Percentiles rank a stretch among this genome's conserved stretches.
These are phyloP conservation scores for Synanthedon vespiformis DNA, from an alignment of 2,888 invertebrate genomes.

Conservation along the genomic window DNA sequence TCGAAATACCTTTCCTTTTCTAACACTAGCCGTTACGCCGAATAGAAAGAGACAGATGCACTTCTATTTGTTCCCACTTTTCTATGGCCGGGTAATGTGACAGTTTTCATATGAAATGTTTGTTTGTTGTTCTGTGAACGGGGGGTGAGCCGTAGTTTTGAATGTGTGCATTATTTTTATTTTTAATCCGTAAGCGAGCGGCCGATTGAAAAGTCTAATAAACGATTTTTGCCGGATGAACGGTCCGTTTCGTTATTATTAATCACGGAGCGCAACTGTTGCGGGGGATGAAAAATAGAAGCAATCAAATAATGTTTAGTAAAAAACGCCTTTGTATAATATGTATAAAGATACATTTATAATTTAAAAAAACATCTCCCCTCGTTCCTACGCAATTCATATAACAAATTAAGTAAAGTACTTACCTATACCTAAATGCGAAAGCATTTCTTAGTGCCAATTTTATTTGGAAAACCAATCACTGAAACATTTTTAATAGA, in stretches of 20 bases:
- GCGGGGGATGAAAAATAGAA: neutral
- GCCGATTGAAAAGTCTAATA: conserved; percentile 18
- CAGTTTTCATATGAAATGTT: conserved; percentile 65
- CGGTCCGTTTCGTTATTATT: neutral
- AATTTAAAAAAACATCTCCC: no score
- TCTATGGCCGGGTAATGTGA: conserved; percentile 58
- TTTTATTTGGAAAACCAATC: no score
- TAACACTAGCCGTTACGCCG: conserved; percentile 13
- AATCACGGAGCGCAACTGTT: neutral
- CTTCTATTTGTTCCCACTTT: conserved; percentile 61
- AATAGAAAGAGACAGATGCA: conserved; percentile 35
- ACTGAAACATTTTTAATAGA: no score
- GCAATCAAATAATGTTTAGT: neutral
- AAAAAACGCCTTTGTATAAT: no score
- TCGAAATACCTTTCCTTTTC: conserved; percentile 53
- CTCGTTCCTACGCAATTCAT: no score
- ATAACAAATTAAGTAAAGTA: no score
- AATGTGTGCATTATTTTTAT: conserved; percentile 51
- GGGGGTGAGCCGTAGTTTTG: conserved; percentile 34
- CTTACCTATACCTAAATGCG: no score
- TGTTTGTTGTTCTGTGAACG: conserved; percentile 57
- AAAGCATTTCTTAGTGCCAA: no score
- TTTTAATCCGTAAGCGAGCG: conserved; percentile 51
- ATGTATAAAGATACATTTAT: no score
- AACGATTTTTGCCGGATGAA: conserved; percentile 13